phyloP scores from a whole-genome alignment of 1,140 invertebrate species.

The Aphelinus atriplicis region DNA sequence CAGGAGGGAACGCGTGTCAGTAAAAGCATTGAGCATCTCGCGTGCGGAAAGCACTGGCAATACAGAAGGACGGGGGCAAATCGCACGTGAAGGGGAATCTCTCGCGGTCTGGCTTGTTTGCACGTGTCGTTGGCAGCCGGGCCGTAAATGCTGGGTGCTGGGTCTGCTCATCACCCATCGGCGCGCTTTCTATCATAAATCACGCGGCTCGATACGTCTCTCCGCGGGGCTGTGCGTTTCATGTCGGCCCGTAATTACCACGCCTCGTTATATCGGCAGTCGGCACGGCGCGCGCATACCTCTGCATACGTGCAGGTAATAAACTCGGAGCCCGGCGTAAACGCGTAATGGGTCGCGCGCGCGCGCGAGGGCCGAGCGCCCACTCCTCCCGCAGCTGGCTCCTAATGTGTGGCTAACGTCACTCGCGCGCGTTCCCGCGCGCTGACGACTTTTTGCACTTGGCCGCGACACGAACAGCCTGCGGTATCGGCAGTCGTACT shows the following conservation, averaged over 20 bases:
- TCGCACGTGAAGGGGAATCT: slow-evolving; percentile 25
- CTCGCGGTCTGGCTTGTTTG: too few relatives aligned
- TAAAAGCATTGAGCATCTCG: slow-evolving; percentile 43
- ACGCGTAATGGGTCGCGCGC: slow-evolving; percentile 44
- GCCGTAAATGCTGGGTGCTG: slow-evolving; percentile 35
- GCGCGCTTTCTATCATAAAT: slow-evolving; percentile 47
- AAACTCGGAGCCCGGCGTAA: slow-evolving; percentile 45
- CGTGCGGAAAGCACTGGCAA: slow-evolving; percentile 4
- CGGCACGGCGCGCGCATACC: slow-evolving; percentile 33
- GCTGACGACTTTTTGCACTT: too few relatives aligned
- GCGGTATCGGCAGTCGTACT: not conserved
- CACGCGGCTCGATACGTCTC: slow-evolving; percentile 36
- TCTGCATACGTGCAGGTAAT: slow-evolving; percentile 39
- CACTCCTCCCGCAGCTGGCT: too few relatives aligned
- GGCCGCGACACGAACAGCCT: not conserved
- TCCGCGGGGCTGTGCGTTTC: slow-evolving; percentile 40
- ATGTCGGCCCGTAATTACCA: slow-evolving; percentile 47
- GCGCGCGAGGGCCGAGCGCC: too few relatives aligned
- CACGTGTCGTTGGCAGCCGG: slow-evolving; percentile 33
- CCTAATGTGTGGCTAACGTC: slow-evolving; percentile 26
- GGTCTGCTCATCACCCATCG: slow-evolving; percentile 21
- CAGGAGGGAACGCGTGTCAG: not conserved
- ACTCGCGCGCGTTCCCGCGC: not conserved
- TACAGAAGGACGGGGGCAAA: not conserved
- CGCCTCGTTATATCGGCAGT: slow-evolving; percentile 38